These are phyloP conservation scores for Limnothrissa miodon DNA, from an alignment of 2,113 vertebrate species.

Conservation along the genomic window DNA sequence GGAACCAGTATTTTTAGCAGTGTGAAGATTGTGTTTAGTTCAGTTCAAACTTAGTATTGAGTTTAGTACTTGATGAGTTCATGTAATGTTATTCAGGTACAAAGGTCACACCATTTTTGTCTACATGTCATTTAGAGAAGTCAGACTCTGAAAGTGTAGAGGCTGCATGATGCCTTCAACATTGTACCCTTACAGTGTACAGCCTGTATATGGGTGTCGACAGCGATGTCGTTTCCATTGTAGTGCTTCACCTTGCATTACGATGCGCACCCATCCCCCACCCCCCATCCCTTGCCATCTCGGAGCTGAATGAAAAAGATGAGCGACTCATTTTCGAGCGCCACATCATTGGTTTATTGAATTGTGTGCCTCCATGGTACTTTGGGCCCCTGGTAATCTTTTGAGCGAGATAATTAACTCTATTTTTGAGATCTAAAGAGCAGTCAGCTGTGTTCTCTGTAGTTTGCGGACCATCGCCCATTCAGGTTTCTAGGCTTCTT, in stretches of 20 bases:
- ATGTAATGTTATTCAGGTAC: background rate
- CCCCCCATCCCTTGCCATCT: background rate
- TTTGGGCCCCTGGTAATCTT: background rate
- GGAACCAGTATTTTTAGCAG: too few species aligned
- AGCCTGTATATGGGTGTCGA: background rate
- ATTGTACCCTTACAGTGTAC: too few species aligned
- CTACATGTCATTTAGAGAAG: background rate
- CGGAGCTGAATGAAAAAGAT: constrained; percentile 12
- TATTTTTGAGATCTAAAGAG: constrained; percentile 6
- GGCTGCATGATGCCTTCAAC: background rate
- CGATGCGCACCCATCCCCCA: background rate
- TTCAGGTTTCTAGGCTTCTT: background rate
- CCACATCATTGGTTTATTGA: constrained; percentile 17
- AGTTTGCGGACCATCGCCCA: background rate
- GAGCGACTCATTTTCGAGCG: background rate
- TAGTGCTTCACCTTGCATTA: background rate
- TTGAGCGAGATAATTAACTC: constrained; percentile 4
- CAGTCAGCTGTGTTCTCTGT: constrained; percentile 2
- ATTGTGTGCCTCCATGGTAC: background rate
- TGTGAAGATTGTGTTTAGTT: background rate
- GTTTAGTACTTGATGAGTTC: background rate
- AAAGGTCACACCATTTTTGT: background rate
- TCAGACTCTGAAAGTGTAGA: background rate
- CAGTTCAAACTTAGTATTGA: background rate
- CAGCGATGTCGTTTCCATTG: background rate